Evolutionary conservation across 2,113 vertebrate species (phyloP).

Genomic region (Smithornis capensis): DNA sequence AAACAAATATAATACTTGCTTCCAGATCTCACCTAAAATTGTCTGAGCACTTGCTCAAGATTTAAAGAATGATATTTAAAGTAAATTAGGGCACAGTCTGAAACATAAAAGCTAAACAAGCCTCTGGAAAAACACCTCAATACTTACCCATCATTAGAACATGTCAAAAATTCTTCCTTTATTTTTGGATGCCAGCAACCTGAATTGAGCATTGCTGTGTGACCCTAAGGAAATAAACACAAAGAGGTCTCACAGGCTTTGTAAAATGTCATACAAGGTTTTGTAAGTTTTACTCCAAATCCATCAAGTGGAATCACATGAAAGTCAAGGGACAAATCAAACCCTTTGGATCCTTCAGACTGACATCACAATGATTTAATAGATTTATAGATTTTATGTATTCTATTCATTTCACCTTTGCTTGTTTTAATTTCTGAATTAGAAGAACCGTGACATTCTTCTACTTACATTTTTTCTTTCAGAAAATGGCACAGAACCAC

Average conservation of each 20-base stretch:
- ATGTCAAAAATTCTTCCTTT: constrained; percentile 97
- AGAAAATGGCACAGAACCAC: neutral
- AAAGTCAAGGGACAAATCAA: neutral
- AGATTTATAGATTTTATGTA: neutral
- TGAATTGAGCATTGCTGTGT: constrained; percentile 95
- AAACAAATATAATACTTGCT: neutral
- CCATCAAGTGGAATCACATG: neutral
- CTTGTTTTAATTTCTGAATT: neutral
- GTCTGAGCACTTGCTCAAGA: neutral
- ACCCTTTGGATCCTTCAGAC: neutral
- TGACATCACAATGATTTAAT: neutral
- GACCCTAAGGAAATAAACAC: constrained; percentile 80
- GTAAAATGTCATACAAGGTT: neutral
- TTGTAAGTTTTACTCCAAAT: neutral
- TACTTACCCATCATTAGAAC: constrained; percentile 97
- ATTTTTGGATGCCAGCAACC: constrained; percentile 98
- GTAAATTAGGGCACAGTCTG: neutral
- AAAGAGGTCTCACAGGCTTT: neutral
- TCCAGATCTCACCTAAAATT: neutral
- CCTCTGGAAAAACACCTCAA: neutral
- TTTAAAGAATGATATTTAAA: neutral
- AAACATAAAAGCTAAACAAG: neutral
- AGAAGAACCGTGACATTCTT: neutral
- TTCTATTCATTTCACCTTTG: neutral
- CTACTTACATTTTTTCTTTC: neutral